Base-by-base conservation (phyloP, 1,140 invertebrate species). In the Anastrepha ludens region DNA sequence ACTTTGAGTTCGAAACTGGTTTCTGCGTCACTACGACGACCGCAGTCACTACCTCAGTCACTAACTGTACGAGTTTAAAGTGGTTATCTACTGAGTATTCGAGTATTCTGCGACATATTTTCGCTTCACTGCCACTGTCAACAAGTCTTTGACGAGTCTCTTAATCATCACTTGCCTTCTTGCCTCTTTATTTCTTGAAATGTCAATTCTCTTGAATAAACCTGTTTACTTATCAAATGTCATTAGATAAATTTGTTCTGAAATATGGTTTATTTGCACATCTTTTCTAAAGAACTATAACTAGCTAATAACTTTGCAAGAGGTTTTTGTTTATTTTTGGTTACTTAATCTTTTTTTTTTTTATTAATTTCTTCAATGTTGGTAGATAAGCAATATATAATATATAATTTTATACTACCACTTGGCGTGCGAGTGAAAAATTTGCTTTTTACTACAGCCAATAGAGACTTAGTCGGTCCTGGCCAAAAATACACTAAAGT, bases 1-100 rank as follows among this genome's bases (percentile, higher is more conserved):
- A 81, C 74, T 81, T 81, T n/a, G 47, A 81, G 74, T n/a, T 81
- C 4, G n/a, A 81, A 81, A 81, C 74, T 20, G n/a, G 74, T 81
- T 81, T 81, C 20, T 81, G 74, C 47, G 74, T 55, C 50, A 55
- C 74, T 9, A 55, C 47, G 47, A 55, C 47, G 47, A 20, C 17
- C 47, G n/a, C 13, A 13, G 3, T 20, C 74, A 50, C 74, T 55
- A 81, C 6, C 47, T 50, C 47, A n/a, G 47, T 81, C 44, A 81
- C 44, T 58, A 15, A 58, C 50, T 55, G 29, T 39, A 55, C 74
- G 13, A 62, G 8, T 13, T 13, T 17, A 62, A 62, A 62, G 60
- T n/a, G 15, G 29, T 29, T 29, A 29, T 29, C 29, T 29, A 29
- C 29, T 29, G 29, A 29, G 29, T 29, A 29, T 29, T 62, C 15